A percentile compares a stretch with the other conserved stretches of the same genome.
phyloP scores from a whole-genome alignment of 2,113 vertebrate species.

The Perca flavescens region DNA sequence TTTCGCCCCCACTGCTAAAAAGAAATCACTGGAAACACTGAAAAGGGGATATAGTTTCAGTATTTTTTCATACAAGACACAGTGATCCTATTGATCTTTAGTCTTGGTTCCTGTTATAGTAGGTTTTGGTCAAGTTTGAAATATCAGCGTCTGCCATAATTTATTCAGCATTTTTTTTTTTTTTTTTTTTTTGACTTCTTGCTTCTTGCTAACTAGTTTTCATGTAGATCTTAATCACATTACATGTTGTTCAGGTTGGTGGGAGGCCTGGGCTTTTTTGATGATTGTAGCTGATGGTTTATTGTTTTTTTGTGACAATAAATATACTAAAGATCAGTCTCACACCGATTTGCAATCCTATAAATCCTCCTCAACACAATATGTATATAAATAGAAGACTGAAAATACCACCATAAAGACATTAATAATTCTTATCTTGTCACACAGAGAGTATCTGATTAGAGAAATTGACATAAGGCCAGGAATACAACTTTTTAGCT shows the following conservation, averaged over 20 bases:
- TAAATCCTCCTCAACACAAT: background rate
- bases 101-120: background rate
- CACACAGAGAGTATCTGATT: slow-evolving; percentile 1
- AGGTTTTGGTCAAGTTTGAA: slow-evolving; percentile 7
- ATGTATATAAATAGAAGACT: background rate
- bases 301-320: background rate
- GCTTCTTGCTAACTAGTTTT: background rate
- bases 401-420: slow-evolving; percentile 22
- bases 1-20: too few relatives aligned
- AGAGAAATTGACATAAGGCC: slow-evolving; percentile 9
- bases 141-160: background rate
- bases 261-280: background rate
- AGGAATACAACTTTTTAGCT: slow-evolving; percentile 22
- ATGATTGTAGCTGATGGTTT: background rate
- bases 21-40: too few relatives aligned
- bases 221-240: background rate
- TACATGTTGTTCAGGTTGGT: background rate
- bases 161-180: too few relatives aligned
- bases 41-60: background rate
- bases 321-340: background rate
- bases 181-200: background rate
- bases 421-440: background rate
- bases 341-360: background rate
- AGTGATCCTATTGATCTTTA: background rate
- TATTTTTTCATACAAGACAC: background rate